Base-by-base conservation (phyloP, 2,888 invertebrate genomes). In the Mythimna ferrago region DNA sequence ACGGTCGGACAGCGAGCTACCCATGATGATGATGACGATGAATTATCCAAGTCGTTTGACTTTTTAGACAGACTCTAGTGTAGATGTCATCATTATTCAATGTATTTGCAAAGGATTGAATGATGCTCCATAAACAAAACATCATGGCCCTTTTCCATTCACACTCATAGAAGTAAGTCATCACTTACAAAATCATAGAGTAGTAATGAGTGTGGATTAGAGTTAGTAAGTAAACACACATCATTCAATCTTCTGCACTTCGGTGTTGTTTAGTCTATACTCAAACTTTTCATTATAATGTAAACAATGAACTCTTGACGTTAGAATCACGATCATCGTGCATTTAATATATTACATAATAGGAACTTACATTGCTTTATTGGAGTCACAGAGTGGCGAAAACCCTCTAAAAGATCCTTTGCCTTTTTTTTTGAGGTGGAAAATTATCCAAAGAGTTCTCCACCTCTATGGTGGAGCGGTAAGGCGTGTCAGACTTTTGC, bases 261-360 rank as follows among this genome's bases (percentile, higher is more conserved):
- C 66, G 70, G 57, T 60, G 51, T 73, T 85, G 84, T 84, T 84
- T 84, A 84, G 84, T 84, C 86, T 84, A 71, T 76, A 53, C 66
- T 61, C 21, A 6, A 80, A 74, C 66, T 68, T 78, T 76, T 78
- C 76, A 83, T 69, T 80, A 48, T 44, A 78, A 74, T 6, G 68
- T 80, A 85, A 85, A 79, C 76, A 79, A 51, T 21, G 3, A 10
- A 41, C 51, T 68, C 73, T 75, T 71, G 74, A 82, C 71, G 71
- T 66, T 76, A 44, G 64, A 72, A 72, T 75, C 71, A 70, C 58
- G 54, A 65, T 75, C 14, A 74, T 64, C 73, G 48, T 79, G 70
- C 51, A 69, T 41, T 60, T 73, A 54, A 53, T 67, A 53, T 67
- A 71, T 65, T 68, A 26, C 26, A 26, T 26, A 48, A 66, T 71